Percentiles rank a stretch among this genome's conserved stretches.
These are phyloP conservation scores for Carlito syrichta DNA, from an alignment of 2,113 vertebrate species.

Conservation along the genomic window DNA sequence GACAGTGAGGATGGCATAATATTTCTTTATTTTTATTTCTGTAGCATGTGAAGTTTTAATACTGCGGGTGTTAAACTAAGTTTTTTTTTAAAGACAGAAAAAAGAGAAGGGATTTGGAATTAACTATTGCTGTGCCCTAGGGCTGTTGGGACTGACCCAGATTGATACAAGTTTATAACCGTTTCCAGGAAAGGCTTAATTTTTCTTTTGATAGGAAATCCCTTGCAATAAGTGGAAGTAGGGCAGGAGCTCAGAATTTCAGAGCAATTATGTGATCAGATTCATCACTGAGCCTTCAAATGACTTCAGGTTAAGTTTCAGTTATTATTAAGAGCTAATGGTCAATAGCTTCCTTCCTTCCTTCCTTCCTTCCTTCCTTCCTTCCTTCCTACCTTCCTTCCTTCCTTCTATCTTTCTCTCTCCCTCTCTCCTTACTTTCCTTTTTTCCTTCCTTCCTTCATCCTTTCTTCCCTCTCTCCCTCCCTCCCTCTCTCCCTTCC, in stretches of 20 bases:
- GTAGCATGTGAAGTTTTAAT: slow-evolving; percentile 55
- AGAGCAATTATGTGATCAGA: background rate
- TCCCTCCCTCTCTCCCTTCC: background rate
- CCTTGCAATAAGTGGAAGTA: background rate
- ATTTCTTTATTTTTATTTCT: slow-evolving; percentile 65
- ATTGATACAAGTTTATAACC: background rate
- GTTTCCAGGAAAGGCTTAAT: slow-evolving; percentile 43
- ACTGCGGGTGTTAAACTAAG: slow-evolving; percentile 48
- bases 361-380: fast-evolving
- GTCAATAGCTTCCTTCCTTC: background rate
- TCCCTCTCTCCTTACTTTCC: too few species aligned
- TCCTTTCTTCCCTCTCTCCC: background rate
- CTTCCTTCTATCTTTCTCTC: fast-evolving
- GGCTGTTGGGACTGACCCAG: slow-evolving; percentile 24
- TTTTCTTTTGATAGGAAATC: background rate
- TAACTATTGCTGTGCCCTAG: slow-evolving; percentile 22
- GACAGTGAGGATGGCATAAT: slow-evolving; percentile 48
- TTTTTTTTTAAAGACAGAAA: slow-evolving; percentile 44
- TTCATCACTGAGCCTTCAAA: background rate
- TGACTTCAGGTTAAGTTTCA: background rate
- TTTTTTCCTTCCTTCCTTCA: background rate
- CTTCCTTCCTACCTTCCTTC: too few species aligned
- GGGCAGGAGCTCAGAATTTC: background rate
- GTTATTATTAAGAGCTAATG: background rate
- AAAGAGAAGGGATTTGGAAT: slow-evolving; percentile 40